phyloP scores from a whole-genome alignment of 1,140 invertebrate genomes.

The Cotesia chilonis region DNA sequence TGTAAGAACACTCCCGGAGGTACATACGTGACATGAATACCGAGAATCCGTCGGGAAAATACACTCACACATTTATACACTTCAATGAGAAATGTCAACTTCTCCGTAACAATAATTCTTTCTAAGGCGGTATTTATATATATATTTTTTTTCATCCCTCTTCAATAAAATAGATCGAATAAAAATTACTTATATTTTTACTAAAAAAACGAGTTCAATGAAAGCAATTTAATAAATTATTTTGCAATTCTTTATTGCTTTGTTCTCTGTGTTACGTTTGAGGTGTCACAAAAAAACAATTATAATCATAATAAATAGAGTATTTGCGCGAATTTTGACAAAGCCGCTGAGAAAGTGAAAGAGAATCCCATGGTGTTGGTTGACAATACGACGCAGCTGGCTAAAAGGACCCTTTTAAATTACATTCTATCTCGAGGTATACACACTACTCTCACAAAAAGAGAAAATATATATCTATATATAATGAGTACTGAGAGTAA shows the following conservation, averaged over 20 bases:
- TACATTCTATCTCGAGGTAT: slow-evolving; percentile 31
- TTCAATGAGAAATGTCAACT: slow-evolving; percentile 5
- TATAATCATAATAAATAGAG: slow-evolving; percentile 10
- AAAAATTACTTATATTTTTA: too few species aligned
- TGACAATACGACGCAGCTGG: slow-evolving; percentile 32
- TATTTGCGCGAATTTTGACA: slow-evolving; percentile 11
- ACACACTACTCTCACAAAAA: not conserved
- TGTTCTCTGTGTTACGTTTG: not conserved
- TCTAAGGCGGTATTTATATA: too few species aligned
- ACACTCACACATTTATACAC: not conserved
- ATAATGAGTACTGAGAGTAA: not conserved
- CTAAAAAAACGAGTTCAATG: too few species aligned
- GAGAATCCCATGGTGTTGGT: slow-evolving; percentile 23
- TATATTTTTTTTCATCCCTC: too few species aligned
- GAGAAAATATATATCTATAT: slow-evolving; percentile 12
- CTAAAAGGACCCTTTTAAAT: slow-evolving; percentile 38
- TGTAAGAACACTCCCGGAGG: slow-evolving; percentile 23
- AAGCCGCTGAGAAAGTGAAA: slow-evolving; percentile 17
- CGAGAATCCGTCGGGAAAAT: slow-evolving; percentile 7
- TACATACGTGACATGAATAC: slow-evolving; percentile 34
- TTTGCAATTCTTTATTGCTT: not conserved
- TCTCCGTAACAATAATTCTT: slow-evolving; percentile 6
- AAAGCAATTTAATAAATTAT: too few species aligned
- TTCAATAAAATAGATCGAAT: too few species aligned
- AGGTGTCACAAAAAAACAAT: not conserved